Conservation (phyloP, 2,888 invertebrate species). For the Pecten maximus region DNA sequence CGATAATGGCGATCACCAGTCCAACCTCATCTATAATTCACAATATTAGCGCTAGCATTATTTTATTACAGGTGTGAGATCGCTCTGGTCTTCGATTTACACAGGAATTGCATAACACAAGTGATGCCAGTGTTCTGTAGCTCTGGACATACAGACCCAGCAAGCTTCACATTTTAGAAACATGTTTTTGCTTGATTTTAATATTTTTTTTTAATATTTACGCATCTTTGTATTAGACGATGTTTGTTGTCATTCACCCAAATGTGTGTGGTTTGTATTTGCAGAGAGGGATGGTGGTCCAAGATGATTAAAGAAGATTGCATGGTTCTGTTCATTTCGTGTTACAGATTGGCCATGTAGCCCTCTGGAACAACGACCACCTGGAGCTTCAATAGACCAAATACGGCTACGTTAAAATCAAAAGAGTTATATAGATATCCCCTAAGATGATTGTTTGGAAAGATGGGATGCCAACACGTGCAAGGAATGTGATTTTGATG, state of each 20-base stretch:
- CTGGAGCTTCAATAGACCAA: neutral
- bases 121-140: neutral
- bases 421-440: neutral
- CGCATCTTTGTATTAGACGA: neutral
- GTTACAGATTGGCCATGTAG: neutral
- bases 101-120: constrained; percentile 5
- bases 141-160: neutral
- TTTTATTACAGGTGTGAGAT: constrained; percentile 22
- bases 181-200: neutral
- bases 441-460: neutral
- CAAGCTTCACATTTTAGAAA: neutral
- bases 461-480: neutral
- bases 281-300: neutral
- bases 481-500: neutral
- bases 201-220: neutral
- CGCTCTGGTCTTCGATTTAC: constrained; percentile 8
- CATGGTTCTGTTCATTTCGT: neutral
- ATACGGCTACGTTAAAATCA: neutral
- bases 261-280: neutral
- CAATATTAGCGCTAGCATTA: constrained; percentile 32
- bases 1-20: constrained; percentile 27
- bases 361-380: neutral
- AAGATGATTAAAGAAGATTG: neutral
- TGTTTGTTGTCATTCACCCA: neutral
- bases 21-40: neutral